Base-by-base conservation (phyloP, 2,113 vertebrate genomes). In the Chaenogobius annularis region DNA sequence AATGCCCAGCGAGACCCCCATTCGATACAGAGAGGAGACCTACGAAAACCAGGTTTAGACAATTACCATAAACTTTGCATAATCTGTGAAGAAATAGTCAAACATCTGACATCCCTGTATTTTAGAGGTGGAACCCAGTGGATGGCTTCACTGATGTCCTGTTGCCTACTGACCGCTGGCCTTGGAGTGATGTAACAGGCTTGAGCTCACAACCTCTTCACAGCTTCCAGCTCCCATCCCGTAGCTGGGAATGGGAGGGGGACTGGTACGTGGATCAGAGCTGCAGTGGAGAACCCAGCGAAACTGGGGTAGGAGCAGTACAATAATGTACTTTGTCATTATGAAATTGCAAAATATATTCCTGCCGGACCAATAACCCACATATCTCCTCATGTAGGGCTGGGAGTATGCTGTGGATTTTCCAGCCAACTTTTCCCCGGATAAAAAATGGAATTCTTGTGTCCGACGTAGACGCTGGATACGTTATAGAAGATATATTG, bases 241-340 rank as follows among this genome's bases (percentile, higher is more conserved):
- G 91, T 23, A 96, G 97, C 89, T 99, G 98, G 98, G 96, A 97
- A 83, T 99, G 98, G 98, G 98, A 99, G 74, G 96, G 96, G 0
- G 97, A 98, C 93, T 99, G 98, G 98, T 97, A 96, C 55, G 96
- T 99, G 94, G 97, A 99, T 87, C 96, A 98, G 87, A 98, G 93
- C 91, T 97, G 97, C 83, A 96, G 95, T 87, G 96, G 96, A 89
- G 96, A 98, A 68, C 95, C 96, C 84, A 96, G 95, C 55, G 95
- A 97, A 85, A 97, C 96, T 77, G 97, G 95, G 95, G 98, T 99
- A 94, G 94, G 97, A 93, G 19, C 54, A 56, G 23, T 14, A 54
- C 19, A 19, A 6, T 43, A 31, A 35, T 35, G 19, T 12, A 35
- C 26, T 63, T 63, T 63, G 10, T 55, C 3, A 2, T n/a, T 22